Evolutionary conservation across 2,113 vertebrate species (phyloP), one percentile per base, ranked within the genome.

Genomic region (Gambusia holbrooki): DNA sequence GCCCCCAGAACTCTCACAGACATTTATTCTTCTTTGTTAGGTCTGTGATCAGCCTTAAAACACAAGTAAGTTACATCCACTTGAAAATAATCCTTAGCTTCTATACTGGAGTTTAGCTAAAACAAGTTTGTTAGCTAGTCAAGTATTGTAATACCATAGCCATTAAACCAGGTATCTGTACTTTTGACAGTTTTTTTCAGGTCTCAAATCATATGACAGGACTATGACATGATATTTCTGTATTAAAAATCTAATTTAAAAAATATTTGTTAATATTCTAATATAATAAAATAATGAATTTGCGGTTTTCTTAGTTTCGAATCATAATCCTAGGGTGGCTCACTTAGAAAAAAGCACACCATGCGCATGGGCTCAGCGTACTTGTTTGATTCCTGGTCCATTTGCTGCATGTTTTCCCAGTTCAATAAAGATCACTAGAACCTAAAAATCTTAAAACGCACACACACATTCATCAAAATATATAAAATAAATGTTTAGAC

Each of bases 1-100:
- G 66, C 71, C 75, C 63, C 29, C 79, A 74, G 71, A 69, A 73
- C 15, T 33, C 64, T 80, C 73, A 73, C 11, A 74, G 30, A 64
- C 17, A 69, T 30, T 54, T 65, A 33, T 22, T 25, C 70, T 48
- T 69, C 30, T 28, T 25, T 66, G 28, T 66, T 37, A 7, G 61
- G 10, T 42, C 40, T 33, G 5, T 28, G 67, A 3, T 22, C 51
- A 62, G 42, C n/a, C 40, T 71, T 3, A 22, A 40, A 68, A 68
- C 17, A 29, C 17, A 68, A 9, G 40, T 48, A 19, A 25, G 51
- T 5, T 2, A 25, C 51, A 54, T 25, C 22, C 51, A 25, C 51
- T 54, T 54, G 22, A 54, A 6, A 8, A 58, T 58, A 51, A 51
- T 51, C 19, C 17, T 8, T 51, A 22, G 5, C 48, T 51, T 51